Percentiles rank a stretch among this genome's conserved stretches.
These are phyloP conservation scores for Torymus texanus DNA, from an alignment of 2,888 invertebrate genomes.

Conservation along the genomic window DNA sequence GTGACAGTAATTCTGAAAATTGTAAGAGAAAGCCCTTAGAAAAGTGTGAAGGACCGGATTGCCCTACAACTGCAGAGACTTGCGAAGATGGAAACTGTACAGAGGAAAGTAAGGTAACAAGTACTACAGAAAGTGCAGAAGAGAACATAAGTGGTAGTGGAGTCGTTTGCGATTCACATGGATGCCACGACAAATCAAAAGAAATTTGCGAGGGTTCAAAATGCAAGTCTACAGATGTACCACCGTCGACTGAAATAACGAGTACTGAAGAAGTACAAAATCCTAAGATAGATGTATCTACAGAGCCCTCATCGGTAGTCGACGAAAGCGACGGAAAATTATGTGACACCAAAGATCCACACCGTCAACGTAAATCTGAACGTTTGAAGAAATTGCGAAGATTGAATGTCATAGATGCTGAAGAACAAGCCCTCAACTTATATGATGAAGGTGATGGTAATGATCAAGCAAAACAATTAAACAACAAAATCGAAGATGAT, in stretches of 20 bases:
- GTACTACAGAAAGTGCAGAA: neutral
- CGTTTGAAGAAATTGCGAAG: slow-evolving; percentile 17
- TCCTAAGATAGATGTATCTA: neutral
- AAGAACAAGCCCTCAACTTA: neutral
- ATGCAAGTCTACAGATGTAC: neutral
- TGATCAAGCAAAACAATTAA: no score
- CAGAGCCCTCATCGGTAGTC: no score
- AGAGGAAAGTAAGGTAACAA: neutral
- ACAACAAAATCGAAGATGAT: no score
- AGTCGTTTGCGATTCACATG: neutral
- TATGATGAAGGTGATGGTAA: no score
- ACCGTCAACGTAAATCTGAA: slow-evolving; percentile 10
- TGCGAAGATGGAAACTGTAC: slow-evolving; percentile 1
- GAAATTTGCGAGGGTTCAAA: neutral
- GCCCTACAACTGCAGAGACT: neutral
- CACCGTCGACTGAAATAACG: neutral
- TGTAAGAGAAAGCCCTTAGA: neutral
- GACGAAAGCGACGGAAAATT: neutral
- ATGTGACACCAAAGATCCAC: slow-evolving; percentile 6
- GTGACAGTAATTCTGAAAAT: neutral
- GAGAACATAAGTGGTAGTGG: neutral
- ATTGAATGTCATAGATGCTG: slow-evolving; percentile 4
- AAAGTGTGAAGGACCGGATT: slow-evolving; percentile 16
- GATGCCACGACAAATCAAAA: neutral
- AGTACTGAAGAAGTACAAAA: neutral